phyloP scores from a whole-genome alignment of 2,797 vertebrate species.

The Crocodylus rhombifer region DNA sequence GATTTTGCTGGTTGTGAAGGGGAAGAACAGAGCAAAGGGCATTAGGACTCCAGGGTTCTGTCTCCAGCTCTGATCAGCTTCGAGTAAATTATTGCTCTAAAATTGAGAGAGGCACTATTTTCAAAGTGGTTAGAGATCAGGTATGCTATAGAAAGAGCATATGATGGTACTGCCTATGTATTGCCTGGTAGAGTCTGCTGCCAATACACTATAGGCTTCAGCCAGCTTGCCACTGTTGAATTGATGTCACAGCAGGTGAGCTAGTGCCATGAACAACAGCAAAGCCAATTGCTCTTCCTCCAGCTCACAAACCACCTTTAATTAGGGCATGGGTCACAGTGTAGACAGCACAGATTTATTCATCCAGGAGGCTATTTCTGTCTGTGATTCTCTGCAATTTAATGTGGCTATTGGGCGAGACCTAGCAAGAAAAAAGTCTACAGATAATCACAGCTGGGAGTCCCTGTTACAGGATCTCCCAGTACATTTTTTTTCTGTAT shows the following conservation, averaged over 20 bases:
- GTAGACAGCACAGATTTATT: not conserved
- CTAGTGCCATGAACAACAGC: accelerated
- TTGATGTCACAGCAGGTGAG: not conserved
- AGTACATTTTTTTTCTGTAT: not conserved
- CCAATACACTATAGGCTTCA: not conserved
- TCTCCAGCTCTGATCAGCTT: no score
- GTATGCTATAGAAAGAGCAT: not conserved
- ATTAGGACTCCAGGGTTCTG: not conserved
- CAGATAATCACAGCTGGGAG: not conserved
- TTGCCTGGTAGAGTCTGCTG: not conserved
- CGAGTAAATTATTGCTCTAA: not conserved
- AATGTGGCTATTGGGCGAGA: not conserved
- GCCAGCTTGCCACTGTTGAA: not conserved
- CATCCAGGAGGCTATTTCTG: not conserved
- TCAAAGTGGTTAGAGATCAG: not conserved
- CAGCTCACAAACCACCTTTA: not conserved
- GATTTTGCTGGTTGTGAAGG: accelerated
- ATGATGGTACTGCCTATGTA: not conserved
- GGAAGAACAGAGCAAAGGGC: not conserved
- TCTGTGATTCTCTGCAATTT: not conserved
- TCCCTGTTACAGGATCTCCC: accelerated
- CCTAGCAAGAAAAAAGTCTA: accelerated
- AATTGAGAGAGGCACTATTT: not conserved
- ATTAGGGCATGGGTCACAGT: not conserved
- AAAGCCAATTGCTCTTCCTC: not conserved